Conservation (phyloP, 2,797 vertebrate genomes). For the Argya squamiceps region DNA sequence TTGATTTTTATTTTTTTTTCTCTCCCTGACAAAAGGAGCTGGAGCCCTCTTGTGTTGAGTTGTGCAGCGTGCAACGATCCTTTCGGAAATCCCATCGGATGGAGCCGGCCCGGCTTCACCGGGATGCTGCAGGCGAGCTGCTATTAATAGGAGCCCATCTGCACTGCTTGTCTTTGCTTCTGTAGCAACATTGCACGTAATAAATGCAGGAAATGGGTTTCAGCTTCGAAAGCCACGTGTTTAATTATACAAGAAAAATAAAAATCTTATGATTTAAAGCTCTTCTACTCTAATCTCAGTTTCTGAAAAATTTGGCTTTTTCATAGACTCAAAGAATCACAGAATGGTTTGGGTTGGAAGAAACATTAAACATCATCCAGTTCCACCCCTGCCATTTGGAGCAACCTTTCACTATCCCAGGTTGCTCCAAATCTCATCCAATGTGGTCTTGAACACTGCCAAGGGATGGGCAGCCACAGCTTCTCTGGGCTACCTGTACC, state of each 20-base stretch:
- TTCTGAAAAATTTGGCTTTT: neutral
- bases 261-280: accelerated
- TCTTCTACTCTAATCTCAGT: neutral
- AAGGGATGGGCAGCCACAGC: neutral
- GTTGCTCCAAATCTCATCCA: neutral
- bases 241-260: neutral
- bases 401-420: neutral
- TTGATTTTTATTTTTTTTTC: neutral
- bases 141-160: neutral
- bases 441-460: accelerated
- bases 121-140: neutral
- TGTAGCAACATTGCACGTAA: accelerated
- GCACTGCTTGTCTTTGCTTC: neutral
- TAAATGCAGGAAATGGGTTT: neutral
- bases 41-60: slow-evolving; percentile 54
- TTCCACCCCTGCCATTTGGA: neutral
- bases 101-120: neutral
- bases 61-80: neutral
- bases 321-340: neutral
- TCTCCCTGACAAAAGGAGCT: slow-evolving; percentile 22
- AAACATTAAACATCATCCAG: neutral
- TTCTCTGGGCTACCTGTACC: accelerated
- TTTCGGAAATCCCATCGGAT: neutral
- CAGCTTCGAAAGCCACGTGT: neutral
- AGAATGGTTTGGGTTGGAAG: neutral